phyloP scores from a whole-genome alignment of 2,113 vertebrate genomes.

The Alethe castanea region DNA sequence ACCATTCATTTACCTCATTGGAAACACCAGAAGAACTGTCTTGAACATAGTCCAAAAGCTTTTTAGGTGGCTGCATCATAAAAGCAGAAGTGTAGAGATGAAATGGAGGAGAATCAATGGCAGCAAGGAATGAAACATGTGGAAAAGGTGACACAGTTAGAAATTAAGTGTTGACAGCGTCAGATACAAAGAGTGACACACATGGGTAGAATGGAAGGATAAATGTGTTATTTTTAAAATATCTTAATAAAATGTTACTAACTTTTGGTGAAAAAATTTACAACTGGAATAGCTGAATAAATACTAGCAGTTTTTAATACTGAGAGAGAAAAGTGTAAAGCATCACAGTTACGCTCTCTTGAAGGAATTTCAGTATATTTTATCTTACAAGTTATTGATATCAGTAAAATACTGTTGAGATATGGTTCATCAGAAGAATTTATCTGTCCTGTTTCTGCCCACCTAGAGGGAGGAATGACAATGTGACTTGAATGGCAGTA shows the following conservation, averaged over 20 bases:
- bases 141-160: conserved; percentile 94
- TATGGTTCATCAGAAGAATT: background rate
- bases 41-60: conserved; percentile 98
- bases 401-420: background rate
- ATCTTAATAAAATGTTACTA: conserved; percentile 29
- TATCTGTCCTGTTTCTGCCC: background rate
- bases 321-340: background rate
- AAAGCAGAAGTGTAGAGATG: conserved; percentile 82
- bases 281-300: background rate
- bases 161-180: conserved; percentile 69
- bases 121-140: conserved; percentile 87
- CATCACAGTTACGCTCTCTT: background rate
- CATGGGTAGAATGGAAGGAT: conserved; percentile 31
- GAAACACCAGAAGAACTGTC: conserved; percentile 87
- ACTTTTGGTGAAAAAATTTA: background rate
- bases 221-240: background rate
- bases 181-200: conserved; percentile 63
- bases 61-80: conserved; percentile 99
- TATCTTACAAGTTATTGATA: background rate
- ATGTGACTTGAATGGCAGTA: background rate
- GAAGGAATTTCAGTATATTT: background rate
- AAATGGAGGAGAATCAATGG: conserved; percentile 89
- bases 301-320: background rate
- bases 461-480: background rate
- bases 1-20: conserved; percentile 89